Evolutionary conservation across 1,140 invertebrate genomes (phyloP).

Genomic region (Drosophila tropicalis): DNA sequence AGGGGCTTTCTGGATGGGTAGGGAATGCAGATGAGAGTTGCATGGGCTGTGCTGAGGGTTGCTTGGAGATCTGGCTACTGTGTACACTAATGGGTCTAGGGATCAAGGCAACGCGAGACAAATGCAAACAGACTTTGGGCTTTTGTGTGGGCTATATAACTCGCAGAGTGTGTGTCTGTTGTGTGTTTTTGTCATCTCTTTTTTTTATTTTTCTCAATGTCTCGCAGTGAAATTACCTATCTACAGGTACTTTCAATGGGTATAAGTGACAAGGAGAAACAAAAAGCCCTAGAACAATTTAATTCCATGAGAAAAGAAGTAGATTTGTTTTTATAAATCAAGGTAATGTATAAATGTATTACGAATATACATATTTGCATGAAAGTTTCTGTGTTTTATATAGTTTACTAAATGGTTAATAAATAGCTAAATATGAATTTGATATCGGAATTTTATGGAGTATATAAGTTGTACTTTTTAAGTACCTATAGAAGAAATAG

Average conservation of each 20-base stretch:
- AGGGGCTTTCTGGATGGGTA: constrained; percentile 2
- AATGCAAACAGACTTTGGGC: constrained; percentile 72
- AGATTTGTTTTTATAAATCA: no score
- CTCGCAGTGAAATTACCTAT: constrained; percentile 3
- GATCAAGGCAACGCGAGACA: constrained; percentile 77
- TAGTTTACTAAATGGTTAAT: no score
- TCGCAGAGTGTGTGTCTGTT: constrained; percentile 3
- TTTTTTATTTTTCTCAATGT: background rate
- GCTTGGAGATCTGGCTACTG: constrained; percentile 38
- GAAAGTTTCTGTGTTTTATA: no score
- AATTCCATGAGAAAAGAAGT: no score
- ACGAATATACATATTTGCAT: no score
- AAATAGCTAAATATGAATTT: no score
- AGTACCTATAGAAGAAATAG: no score
- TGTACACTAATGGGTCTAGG: constrained; percentile 72
- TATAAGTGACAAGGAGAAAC: background rate
- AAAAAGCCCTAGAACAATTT: no score
- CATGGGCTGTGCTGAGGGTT: constrained; percentile 14
- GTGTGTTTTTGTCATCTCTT: constrained; percentile 4
- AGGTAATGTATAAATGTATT: no score
- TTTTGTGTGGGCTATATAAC: constrained; percentile 36
- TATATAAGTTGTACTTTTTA: no score
- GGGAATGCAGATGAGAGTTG: constrained; percentile 42
- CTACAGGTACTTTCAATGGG: background rate
- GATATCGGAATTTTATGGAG: no score